Evolutionary conservation across 2,888 invertebrate genomes (phyloP).

Genomic region (Clanis bilineata): DNA sequence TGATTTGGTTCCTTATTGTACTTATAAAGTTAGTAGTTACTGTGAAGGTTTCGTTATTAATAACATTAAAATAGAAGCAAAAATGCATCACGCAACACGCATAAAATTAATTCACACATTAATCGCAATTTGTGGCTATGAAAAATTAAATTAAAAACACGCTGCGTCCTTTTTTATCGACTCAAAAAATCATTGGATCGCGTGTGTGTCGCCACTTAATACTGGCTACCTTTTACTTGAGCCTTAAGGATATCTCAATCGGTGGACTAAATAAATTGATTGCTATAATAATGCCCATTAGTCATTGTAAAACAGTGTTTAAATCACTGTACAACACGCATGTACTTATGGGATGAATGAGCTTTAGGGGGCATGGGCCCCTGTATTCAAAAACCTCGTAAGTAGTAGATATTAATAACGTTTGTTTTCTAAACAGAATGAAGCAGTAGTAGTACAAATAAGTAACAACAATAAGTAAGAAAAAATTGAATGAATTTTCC

Average conservation of each 20-base stretch:
- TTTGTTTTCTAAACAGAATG: too few relatives aligned
- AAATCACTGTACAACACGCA: constrained; percentile 54
- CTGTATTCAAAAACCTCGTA: too few relatives aligned
- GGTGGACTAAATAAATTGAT: constrained; percentile 70
- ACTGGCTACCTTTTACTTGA: constrained; percentile 58
- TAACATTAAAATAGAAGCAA: not conserved
- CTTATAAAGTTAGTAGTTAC: not conserved
- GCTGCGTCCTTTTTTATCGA: constrained; percentile 13
- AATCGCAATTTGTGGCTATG: constrained; percentile 51
- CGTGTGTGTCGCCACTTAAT: constrained; percentile 64
- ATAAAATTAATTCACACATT: constrained; percentile 47
- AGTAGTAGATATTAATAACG: too few relatives aligned
- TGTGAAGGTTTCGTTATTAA: not conserved
- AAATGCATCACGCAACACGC: constrained; percentile 15
- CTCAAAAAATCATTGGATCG: constrained; percentile 37
- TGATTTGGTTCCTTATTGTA: too few relatives aligned
- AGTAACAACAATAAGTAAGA: too few relatives aligned
- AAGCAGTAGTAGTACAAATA: too few relatives aligned
- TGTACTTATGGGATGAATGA: constrained; percentile 53
- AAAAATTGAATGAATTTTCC: too few relatives aligned
- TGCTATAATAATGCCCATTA: constrained; percentile 76
- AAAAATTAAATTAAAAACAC: constrained; percentile 41
- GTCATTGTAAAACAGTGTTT: constrained; percentile 65
- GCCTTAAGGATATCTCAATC: constrained; percentile 69
- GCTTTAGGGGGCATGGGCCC: constrained; percentile 10